These are phyloP conservation scores for Arctocebus calabarensis DNA, from an alignment of 2,797 vertebrate species.

Conservation along the genomic window DNA sequence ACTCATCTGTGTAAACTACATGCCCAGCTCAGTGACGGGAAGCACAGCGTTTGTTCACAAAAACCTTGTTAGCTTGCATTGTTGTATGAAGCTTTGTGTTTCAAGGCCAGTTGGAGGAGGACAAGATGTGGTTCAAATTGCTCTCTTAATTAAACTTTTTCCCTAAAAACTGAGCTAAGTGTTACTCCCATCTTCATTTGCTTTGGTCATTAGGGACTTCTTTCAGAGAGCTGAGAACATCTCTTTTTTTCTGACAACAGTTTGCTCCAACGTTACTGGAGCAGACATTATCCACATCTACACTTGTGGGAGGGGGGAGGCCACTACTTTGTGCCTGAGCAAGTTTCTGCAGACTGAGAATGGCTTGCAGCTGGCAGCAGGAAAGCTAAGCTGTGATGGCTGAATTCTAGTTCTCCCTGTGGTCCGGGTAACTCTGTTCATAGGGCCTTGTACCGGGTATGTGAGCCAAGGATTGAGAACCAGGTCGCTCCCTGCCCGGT, in stretches of 20 bases:
- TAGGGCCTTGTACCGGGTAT: neutral
- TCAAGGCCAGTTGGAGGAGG: neutral
- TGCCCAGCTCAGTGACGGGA: rapidly evolving
- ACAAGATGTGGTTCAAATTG: neutral
- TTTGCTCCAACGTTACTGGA: neutral
- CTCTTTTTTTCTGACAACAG: neutral
- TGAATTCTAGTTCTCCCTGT: neutral
- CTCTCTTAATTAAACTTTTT: constrained; percentile 35
- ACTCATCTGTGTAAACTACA: neutral
- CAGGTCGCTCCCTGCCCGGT: neutral
- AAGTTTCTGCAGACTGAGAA: neutral
- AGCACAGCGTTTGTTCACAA: too few species aligned
- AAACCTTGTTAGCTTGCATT: neutral
- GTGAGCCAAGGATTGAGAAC: neutral
- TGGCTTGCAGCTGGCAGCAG: neutral
- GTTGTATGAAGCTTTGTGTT: neutral
- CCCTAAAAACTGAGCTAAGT: neutral
- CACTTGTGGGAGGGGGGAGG: neutral
- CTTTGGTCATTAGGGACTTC: neutral
- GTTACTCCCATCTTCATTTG: neutral
- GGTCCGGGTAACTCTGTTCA: neutral
- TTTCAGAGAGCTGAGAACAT: neutral
- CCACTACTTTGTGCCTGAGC: neutral
- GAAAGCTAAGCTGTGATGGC: neutral
- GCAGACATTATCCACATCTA: neutral